Evolutionary conservation across 2,888 invertebrate genomes (phyloP), one percentile per base, ranked within the genome.

Genomic region (Clivina fossor): DNA sequence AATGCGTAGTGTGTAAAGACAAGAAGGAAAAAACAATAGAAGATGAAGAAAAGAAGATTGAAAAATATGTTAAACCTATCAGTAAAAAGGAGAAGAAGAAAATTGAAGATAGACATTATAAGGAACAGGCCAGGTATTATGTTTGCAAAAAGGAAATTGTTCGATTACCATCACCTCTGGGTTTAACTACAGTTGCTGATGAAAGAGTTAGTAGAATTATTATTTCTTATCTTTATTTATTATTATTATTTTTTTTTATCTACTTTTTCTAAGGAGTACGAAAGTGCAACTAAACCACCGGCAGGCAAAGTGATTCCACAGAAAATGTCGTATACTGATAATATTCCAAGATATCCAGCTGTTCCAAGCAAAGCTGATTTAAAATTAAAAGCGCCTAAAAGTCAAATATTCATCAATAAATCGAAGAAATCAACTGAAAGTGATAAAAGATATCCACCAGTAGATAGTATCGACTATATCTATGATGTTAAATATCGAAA

Each of bases 401-500:
- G 73, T 59, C 72, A 73, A 2, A 71, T 74, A 43, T 62, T 68
- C 53, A 65, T 74, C 13, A 73, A 73, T 49, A 67, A 60, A 50
- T 62, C 61, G 1, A 46, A 47, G 3, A 55, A 58, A 20, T 7
- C 22, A 11, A 20, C 40, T 18, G 22, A 38, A 5, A 26, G 51
- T 13, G 5, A 4, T 1, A 35, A 24, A n/a, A 26, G 33, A 2
- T 26, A 15, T 7, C 32, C 35, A 11, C 26, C 33, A 8, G 56
- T 48, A 8, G 41, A 56, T 19, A 56, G 56, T 28, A 11, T 56
- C 22, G 56, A 48, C 33, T 49, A 30, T 33, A 49, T 48, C 11
- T 56, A 56, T 20, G 43, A 41, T 16, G 24, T 30, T 2, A 8
- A 20, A 15, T 56, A 56, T 20, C 24, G 49, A 15, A 13, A 32